A percentile compares a stretch with the other conserved stretches of the same genome.
phyloP scores from a whole-genome alignment of 92 coral and sea anemone species.

The Galaxea fascicularis region DNA sequence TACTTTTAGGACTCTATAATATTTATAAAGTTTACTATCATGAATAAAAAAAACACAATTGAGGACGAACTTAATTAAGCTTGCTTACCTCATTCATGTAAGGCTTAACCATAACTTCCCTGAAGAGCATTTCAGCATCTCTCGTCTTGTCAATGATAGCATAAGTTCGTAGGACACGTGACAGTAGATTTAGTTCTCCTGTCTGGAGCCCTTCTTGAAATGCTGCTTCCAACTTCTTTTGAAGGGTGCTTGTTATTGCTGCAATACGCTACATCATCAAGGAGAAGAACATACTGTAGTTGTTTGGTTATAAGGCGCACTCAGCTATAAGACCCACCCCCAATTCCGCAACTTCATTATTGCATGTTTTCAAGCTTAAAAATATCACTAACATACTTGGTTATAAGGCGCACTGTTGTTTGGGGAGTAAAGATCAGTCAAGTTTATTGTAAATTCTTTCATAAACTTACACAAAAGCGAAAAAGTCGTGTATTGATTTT shows the following conservation, averaged over 20 bases:
- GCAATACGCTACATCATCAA: slow-evolving; percentile 81
- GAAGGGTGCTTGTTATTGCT: slow-evolving; percentile 94
- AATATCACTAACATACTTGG: not conserved
- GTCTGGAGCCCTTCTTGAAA: slow-evolving; percentile 96
- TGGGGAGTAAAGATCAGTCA: too few relatives aligned
- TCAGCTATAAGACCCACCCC: too few relatives aligned
- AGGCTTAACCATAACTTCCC: slow-evolving; percentile 90
- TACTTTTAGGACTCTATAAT: too few relatives aligned
- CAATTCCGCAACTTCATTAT: too few relatives aligned
- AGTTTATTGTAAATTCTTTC: too few relatives aligned
- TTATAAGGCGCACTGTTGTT: too few relatives aligned
- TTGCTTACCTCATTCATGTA: slow-evolving; percentile 88
- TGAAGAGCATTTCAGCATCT: slow-evolving; percentile 93
- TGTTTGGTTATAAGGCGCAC: too few relatives aligned
- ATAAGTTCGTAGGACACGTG: slow-evolving; percentile 92
- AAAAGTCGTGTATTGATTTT: too few relatives aligned
- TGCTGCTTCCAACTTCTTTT: slow-evolving; percentile 93
- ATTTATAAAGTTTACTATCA: too few relatives aligned
- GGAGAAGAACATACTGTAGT: not conserved
- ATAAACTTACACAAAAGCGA: too few relatives aligned
- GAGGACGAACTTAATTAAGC: too few relatives aligned
- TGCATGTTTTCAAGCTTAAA: too few relatives aligned
- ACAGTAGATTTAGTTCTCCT: slow-evolving; percentile 82
- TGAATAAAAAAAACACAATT: not conserved
- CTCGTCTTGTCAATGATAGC: slow-evolving; percentile 98